Evolutionary conservation across 2,888 invertebrate genomes (phyloP), one percentile per base, ranked within the genome.

Genomic region (Artemia sinica): DNA sequence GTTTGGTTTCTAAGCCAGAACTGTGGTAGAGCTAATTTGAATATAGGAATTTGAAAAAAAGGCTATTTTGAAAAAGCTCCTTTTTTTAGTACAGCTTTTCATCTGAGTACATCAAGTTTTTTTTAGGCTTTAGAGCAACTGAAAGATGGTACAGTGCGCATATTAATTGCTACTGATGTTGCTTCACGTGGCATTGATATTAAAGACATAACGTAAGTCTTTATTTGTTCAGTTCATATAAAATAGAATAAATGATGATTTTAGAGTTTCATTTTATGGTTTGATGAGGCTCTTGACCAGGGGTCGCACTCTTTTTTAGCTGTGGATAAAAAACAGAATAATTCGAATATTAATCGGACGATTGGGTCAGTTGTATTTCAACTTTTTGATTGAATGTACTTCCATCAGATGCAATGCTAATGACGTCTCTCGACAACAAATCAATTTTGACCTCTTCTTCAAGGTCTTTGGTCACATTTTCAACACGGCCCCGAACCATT

Each of bases 151-250:
- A 80, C 81, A 2, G 89, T 90, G 0, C 84, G 84, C 71, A 88
- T 96, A 73, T 81, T 96, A 48, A 84, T 96, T 68, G 95, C 95
- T 0, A 96, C 96, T 0, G 96, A 96, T 81, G 89, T 96, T 1
- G 95, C 94, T 5, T 91, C 93, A 8, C 83, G 96, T 72, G 96
- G 96, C 2, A 84, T 96, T 68, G 96, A 96, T 76, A 92, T 92
- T 68, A 86, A 87, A 74, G 89, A 91, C 75, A 82, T 91, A 11
- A 88, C 90, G 79, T 88, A 77, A 75, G 80, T 77, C 13, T 0
- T 58, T 58, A 58, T n/a, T 58, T 58, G 13, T n/a, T 58, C 58
- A 14, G 4, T n/a, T 58, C 14, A 13, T 13, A 14, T 58, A 14
- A 58, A 58, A 13, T 14, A 28, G 28, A 28, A 28, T 28, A 28